Conservation (phyloP, 2,888 invertebrate genomes). For the Lordiphosa fenestrarum region DNA sequence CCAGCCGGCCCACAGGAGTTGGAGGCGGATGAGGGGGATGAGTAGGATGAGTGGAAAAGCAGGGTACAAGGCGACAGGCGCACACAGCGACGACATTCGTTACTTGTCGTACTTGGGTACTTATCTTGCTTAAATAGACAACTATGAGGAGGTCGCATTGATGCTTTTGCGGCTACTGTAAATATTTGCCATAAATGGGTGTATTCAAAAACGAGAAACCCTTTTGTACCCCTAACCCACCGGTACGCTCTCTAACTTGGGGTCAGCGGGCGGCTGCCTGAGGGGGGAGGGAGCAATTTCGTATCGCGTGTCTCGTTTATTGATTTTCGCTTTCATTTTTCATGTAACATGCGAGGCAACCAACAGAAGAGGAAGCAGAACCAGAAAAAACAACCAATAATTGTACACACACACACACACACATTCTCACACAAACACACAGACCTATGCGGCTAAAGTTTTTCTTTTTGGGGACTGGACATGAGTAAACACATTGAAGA, state of each 20-base stretch:
- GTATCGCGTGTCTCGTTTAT: slow-evolving; percentile 65
- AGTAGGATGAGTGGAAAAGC: slow-evolving; percentile 6
- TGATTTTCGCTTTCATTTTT: slow-evolving; percentile 73
- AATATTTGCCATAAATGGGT: slow-evolving; percentile 40
- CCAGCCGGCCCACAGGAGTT: slow-evolving; percentile 12
- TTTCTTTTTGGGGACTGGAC: slow-evolving; percentile 5
- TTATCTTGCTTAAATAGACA: slow-evolving; percentile 47
- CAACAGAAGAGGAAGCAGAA: slow-evolving; percentile 13
- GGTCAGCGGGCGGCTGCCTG: slow-evolving; percentile 56
- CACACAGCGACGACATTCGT: slow-evolving; percentile 14
- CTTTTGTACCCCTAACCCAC: slow-evolving; percentile 13
- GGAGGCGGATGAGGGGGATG: slow-evolving; percentile 3
- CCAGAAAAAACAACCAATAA: slow-evolving; percentile 33
- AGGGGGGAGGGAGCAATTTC: slow-evolving; percentile 32
- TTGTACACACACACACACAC: slow-evolving; percentile 14
- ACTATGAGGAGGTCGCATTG: slow-evolving; percentile 19
- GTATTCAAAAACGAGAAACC: slow-evolving; percentile 17
- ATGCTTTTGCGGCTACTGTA: slow-evolving; percentile 31
- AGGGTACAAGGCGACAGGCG: slow-evolving; percentile 19
- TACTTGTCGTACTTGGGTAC: slow-evolving; percentile 21
- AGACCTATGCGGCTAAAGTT: slow-evolving; percentile 48
- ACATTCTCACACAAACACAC: background rate
- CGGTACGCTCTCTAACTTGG: slow-evolving; percentile 22
- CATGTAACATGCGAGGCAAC: slow-evolving; percentile 54
- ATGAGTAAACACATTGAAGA: slow-evolving; percentile 17